Percentiles rank a stretch among this genome's conserved stretches.
Evolutionary conservation across 2,797 vertebrate species (phyloP).

Genomic region (Peromyscus eremicus): DNA sequence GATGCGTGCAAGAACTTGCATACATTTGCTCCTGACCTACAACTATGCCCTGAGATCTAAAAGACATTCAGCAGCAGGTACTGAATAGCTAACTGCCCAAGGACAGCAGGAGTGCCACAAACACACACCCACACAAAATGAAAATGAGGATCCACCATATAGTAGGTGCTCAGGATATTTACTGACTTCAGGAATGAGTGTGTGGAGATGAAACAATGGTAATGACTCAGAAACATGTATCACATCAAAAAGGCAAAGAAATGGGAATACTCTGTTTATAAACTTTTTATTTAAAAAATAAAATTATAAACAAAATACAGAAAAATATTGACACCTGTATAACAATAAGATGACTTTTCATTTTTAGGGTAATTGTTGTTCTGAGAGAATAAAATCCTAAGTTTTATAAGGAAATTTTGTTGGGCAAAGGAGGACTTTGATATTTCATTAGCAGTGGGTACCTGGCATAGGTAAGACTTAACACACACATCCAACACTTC

Average conservation of each 20-base stretch:
- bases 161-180: not conserved
- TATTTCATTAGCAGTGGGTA: conserved; percentile 85
- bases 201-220: not conserved
- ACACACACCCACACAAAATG: not conserved
- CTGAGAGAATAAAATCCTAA: conserved; percentile 60
- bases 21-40: not conserved
- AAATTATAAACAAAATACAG: conserved; percentile 85
- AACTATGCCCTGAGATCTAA: not conserved
- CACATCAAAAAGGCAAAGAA: not conserved
- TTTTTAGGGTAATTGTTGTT: conserved; percentile 50
- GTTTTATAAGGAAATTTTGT: conserved; percentile 86
- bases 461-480: conserved; percentile 86
- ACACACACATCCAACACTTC: conserved; percentile 82
- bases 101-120: not conserved
- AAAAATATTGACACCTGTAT: conserved; percentile 84
- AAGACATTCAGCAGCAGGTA: not conserved
- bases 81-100: not conserved
- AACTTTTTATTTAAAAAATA: conserved; percentile 85
- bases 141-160: not conserved
- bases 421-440: conserved; percentile 85
- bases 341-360: conserved; percentile 71
- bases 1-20: not conserved
- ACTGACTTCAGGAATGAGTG: not conserved
- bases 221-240: not conserved
- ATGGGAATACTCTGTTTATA: conserved; percentile 55